Base-by-base conservation (phyloP, 2,888 invertebrate genomes). In the Calliphora vomitoria region DNA sequence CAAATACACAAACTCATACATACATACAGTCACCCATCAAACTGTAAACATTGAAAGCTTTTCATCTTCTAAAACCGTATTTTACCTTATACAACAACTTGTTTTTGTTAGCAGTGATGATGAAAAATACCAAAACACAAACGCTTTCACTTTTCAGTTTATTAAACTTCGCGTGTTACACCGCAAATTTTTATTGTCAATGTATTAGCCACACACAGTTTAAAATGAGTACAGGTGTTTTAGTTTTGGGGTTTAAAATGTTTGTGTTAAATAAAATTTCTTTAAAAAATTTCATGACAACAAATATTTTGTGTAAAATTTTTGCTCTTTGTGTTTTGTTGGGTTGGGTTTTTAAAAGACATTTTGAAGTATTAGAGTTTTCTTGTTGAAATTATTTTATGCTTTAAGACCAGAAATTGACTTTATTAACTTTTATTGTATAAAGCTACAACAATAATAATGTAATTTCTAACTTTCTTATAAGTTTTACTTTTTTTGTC, bases 81-180 rank as follows among this genome's bases (percentile, higher is more conserved):
- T 41, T 41, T 31, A 25, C n/a, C 44, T 31, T 10, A 18, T 8
- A 25, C 41, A 10, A 11, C 13, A 47, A 47, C 31, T 47, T 4
- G 35, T 71, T 55, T 38, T 53, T 55, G 8, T 0, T 11, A 60
- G 18, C 18, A 18, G 20, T 25, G 18, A 66, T 2, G 13, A 47
- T 35, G 18, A 47, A 41, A 74, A 74, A 74, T 18, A 44, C 38
- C 20, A 35, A 66, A 41, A 44, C 41, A 44, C 38, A 4, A 44
- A 18, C 20, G 64, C 18, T 38, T 76, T 62, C 10, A 18, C n/a
- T 76, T 76, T 76, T 47, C 35, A 13, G 18, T 64, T 62, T 76
- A 15, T 50, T 74, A 64, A 62, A 76, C 31, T 62, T 76, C 35
- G 47, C 64, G 62, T 64, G 20, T 35, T 38, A 72, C n/a, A n/a